Conservation (phyloP, 2,797 vertebrate species). For the Syncerus caffer region DNA sequence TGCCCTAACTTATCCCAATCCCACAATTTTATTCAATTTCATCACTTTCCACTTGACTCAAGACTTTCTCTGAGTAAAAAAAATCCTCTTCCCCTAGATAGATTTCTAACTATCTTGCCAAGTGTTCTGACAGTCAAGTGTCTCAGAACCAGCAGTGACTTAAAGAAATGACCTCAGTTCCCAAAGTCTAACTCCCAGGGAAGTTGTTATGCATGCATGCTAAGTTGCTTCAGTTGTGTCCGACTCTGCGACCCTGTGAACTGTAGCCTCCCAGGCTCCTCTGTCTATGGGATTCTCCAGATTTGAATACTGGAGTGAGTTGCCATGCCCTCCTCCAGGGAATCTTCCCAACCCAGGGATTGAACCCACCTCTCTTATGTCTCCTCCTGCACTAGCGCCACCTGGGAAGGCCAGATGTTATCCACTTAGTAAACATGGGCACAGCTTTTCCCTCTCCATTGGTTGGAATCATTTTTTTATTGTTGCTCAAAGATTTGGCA, state of each 20-base stretch:
- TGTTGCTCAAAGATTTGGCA: not conserved
- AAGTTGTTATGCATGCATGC: not conserved
- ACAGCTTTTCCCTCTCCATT: not conserved
- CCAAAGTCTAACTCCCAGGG: not conserved
- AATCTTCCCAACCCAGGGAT: not conserved
- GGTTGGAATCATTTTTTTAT: not conserved
- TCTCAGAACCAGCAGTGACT: not conserved
- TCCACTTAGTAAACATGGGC: not conserved
- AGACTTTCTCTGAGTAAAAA: conserved; percentile 9
- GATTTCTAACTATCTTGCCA: not conserved
- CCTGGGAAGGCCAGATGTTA: not conserved
- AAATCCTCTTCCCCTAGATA: not conserved
- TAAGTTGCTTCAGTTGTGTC: not conserved
- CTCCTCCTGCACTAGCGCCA: not conserved
- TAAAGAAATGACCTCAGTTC: conserved; percentile 20
- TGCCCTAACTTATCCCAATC: not conserved
- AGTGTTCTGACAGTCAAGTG: not conserved
- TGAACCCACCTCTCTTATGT: not conserved
- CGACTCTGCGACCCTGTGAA: not conserved
- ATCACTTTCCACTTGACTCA: not conserved
- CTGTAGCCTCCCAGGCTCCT: not conserved
- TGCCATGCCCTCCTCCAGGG: not conserved
- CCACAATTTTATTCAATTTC: not conserved
- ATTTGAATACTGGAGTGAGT: not conserved
- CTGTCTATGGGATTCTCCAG: not conserved